Evolutionary conservation across 92 coral and sea anemone genomes (phyloP).

Genomic region (Phenganax marumi): DNA sequence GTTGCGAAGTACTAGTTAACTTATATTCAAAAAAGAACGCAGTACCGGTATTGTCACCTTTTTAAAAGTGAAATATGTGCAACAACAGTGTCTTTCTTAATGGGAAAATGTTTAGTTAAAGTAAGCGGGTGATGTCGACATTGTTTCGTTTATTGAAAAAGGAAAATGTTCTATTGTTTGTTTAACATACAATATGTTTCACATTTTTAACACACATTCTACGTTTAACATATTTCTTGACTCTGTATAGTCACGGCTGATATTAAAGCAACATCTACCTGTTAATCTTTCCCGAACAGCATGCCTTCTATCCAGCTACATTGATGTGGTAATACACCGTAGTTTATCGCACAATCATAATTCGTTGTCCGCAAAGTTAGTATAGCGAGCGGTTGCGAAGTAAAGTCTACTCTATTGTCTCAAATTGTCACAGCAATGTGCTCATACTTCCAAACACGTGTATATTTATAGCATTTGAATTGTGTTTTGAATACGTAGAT

Average conservation of each 20-base stretch:
- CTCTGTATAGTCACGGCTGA: slow-evolving; percentile 8
- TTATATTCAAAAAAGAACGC: neutral
- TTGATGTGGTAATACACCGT: neutral
- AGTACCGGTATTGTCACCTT: neutral
- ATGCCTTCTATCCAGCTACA: neutral
- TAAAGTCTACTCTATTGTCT: no score
- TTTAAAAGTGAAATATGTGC: slow-evolving; percentile 2
- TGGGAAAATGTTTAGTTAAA: slow-evolving; percentile 20
- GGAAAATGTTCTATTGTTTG: neutral
- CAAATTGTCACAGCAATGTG: no score
- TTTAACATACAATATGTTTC: no score
- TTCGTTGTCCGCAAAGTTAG: neutral
- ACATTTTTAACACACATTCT: no score
- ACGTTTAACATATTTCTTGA: slow-evolving; percentile 6
- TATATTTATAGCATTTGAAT: no score
- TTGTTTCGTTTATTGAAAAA: slow-evolving; percentile 5
- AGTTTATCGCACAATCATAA: neutral
- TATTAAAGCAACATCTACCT: neutral
- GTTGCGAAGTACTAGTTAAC: neutral
- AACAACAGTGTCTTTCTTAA: slow-evolving; percentile 7
- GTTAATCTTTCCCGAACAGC: neutral
- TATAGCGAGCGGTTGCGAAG: neutral
- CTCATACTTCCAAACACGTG: no score
- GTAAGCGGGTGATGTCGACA: slow-evolving; percentile 8
- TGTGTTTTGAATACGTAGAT: no score